phyloP scores from a whole-genome alignment of 2,113 vertebrate genomes.

The Capreolus pygargus region DNA sequence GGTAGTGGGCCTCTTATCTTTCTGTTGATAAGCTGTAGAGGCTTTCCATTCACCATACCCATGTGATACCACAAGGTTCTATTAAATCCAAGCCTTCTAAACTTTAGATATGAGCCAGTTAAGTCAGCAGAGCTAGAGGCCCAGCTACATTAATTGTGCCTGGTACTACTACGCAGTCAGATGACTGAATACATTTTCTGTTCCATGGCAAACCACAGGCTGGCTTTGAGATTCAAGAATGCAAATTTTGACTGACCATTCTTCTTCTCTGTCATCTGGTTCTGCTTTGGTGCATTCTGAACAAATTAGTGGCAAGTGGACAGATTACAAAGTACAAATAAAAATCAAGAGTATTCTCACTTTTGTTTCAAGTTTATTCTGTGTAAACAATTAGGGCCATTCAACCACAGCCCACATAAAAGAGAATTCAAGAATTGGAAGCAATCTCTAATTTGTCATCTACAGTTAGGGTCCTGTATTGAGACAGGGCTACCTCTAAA shows the following conservation, averaged over 20 bases:
- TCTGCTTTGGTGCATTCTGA: slow-evolving; percentile 50
- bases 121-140: slow-evolving; percentile 47
- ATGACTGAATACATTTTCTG: neutral
- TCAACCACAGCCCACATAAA: neutral
- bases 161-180: neutral
- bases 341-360: slow-evolving; percentile 18
- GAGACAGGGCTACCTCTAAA: neutral
- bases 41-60: slow-evolving; percentile 44
- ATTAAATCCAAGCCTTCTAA: neutral
- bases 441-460: neutral
- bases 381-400: neutral
- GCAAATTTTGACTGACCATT: neutral
- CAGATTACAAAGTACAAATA: neutral
- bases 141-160: neutral
- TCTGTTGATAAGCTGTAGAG: slow-evolving; percentile 53
- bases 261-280: slow-evolving; percentile 40
- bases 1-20: slow-evolving; percentile 68
- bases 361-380: slow-evolving; percentile 7
- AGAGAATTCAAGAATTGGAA: neutral
- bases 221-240: neutral
- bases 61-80: slow-evolving; percentile 10
- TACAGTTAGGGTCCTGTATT: neutral
- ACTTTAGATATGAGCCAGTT: slow-evolving; percentile 14
- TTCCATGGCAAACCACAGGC: neutral
- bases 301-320: neutral